Evolutionary conservation across 2,797 vertebrate species (phyloP).

Genomic region (Rhadinocentrus ornatus): DNA sequence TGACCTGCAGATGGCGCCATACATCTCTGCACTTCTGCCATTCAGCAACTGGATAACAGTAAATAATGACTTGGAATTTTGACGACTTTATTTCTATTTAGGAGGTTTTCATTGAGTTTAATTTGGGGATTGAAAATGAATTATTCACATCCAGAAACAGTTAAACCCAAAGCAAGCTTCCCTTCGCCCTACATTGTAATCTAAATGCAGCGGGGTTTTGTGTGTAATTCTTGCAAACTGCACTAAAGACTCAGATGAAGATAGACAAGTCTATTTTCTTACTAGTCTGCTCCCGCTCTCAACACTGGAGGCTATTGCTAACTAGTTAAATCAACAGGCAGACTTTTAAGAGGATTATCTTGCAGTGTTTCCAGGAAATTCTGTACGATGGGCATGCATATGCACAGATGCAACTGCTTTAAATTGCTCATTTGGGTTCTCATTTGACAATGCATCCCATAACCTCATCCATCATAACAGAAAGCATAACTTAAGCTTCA

Average conservation of each 20-base stretch:
- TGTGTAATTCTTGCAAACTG: neutral
- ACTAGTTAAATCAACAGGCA: neutral
- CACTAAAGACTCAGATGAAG: neutral
- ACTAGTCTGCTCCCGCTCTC: neutral
- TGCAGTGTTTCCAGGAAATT: neutral
- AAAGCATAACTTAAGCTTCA: too few species aligned
- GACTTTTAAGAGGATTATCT: neutral
- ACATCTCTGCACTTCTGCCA: neutral
- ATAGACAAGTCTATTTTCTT: too few species aligned
- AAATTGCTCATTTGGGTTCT: too few species aligned
- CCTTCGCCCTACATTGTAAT: neutral
- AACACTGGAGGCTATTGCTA: neutral
- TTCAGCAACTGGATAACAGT: neutral
- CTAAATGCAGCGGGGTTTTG: neutral
- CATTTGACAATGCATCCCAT: too few species aligned
- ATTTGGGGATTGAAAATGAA: neutral
- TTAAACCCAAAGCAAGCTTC: neutral
- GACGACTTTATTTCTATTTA: neutral
- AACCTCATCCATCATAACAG: too few species aligned
- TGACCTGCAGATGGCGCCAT: conserved; percentile 3
- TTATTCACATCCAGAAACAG: neutral
- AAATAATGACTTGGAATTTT: neutral
- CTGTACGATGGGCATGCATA: neutral
- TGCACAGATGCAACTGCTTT: too few species aligned
- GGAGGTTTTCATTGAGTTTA: neutral